Percentiles rank a stretch among this genome's conserved stretches.
These are phyloP conservation scores for Cantharis rufa DNA, from an alignment of 2,888 invertebrate species.

Conservation along the genomic window DNA sequence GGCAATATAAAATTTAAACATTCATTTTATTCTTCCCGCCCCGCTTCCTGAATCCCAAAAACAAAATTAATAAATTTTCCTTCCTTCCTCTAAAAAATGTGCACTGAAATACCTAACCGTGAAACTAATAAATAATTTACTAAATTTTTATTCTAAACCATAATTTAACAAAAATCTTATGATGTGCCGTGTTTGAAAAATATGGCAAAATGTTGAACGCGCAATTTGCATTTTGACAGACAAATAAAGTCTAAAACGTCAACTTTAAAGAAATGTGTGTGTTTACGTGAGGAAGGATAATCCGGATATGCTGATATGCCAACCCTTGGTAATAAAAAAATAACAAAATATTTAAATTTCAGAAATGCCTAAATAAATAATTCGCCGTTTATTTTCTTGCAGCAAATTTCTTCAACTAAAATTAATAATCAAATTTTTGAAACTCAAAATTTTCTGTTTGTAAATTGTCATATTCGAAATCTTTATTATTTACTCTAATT, in stretches of 20 bases:
- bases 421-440: background rate
- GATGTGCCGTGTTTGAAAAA: background rate
- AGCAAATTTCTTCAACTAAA: background rate
- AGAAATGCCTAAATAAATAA: background rate
- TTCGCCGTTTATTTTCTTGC: background rate
- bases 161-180: background rate
- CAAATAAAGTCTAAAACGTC: background rate
- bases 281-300: background rate
- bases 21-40: too few species aligned
- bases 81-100: too few species aligned
- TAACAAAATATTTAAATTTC: background rate
- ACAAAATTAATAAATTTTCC: too few species aligned
- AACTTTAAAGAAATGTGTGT: background rate
- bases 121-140: background rate
- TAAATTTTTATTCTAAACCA: background rate
- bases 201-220: background rate
- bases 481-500: background rate
- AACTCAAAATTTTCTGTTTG: too few species aligned
- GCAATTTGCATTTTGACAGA: background rate
- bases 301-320: background rate
- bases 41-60: too few species aligned
- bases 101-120: background rate
- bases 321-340: background rate
- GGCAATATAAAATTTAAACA: too few species aligned
- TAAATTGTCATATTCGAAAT: too few species aligned